These are phyloP conservation scores for Volucella zonaria DNA, from an alignment of 2,888 invertebrate species.

Conservation along the genomic window DNA sequence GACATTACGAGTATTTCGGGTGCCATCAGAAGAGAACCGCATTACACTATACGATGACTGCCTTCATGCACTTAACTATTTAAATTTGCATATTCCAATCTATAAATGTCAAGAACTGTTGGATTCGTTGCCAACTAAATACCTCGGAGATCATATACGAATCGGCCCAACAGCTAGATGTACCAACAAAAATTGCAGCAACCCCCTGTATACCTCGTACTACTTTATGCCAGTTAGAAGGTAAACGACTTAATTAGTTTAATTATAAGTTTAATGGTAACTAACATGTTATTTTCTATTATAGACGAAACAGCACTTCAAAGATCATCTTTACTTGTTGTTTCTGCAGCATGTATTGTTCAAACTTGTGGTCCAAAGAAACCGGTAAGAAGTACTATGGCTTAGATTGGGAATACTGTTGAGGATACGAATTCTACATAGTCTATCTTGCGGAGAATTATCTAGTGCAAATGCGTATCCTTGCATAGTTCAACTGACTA, in stretches of 20 bases:
- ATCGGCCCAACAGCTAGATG: slow-evolving; percentile 81
- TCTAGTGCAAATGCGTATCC: too few relatives aligned
- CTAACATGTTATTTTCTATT: slow-evolving; percentile 24
- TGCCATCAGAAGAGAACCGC: slow-evolving; percentile 79
- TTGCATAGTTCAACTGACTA: too few relatives aligned
- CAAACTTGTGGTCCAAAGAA: slow-evolving; percentile 78
- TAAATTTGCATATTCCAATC: slow-evolving; percentile 78
- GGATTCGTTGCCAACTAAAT: slow-evolving; percentile 78
- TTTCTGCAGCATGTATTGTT: slow-evolving; percentile 80
- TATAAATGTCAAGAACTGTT: slow-evolving; percentile 78
- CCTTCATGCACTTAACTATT: slow-evolving; percentile 78
- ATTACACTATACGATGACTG: slow-evolving; percentile 80
- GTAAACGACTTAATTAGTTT: slow-evolving; percentile 70
- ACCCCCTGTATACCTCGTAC: slow-evolving; percentile 80
- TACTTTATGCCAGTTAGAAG: slow-evolving; percentile 81
- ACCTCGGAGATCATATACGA: slow-evolving; percentile 79
- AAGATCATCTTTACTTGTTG: slow-evolving; percentile 81
- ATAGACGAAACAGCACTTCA: slow-evolving; percentile 80
- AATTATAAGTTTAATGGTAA: not conserved
- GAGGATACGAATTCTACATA: not conserved
- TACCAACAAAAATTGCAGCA: slow-evolving; percentile 78
- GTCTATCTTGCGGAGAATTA: too few relatives aligned
- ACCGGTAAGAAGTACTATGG: slow-evolving; percentile 80
- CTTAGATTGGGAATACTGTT: slow-evolving; percentile 79
- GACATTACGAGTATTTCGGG: slow-evolving; percentile 78